Evolutionary conservation across 1,140 invertebrate genomes (phyloP), one percentile per base, ranked within the genome.

Genomic region (Drosophila repleta): DNA sequence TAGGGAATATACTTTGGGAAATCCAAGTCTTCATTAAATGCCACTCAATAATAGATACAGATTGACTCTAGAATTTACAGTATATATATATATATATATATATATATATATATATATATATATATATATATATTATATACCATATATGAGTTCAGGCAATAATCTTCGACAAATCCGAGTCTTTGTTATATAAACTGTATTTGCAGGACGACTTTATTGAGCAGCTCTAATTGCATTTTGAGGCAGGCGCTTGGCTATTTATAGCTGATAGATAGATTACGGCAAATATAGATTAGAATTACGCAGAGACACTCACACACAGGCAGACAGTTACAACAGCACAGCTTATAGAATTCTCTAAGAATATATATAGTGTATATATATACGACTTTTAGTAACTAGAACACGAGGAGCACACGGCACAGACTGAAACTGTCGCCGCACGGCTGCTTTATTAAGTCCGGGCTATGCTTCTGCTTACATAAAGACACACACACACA

Each of bases 251-350:
- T 26, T 41, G 11, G 58, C 53, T 69, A 63, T 69, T 74, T 63
- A 63, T 69, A 74, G 65, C 24, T 1, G 52, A 62, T 61, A 35
- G 18, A 13, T 53, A 20, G 71, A 74, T 69, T 46, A 69, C 53
- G 63, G 24, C 7, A n/a, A n/a, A 15, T 26, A 43, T 17, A 57
- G 52, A 63, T 56, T 51, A 63, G 1, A 37, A 7, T 56, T 52
- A 57, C 32, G 18, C 21, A 61, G 32, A 80, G 32, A 80, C 75
- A 68, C 67, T 78, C 74, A 83, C 56, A 61, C 70, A 74, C 61
- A 81, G 51, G 62, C 74, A 74, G 81, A 66, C 72, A 74, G 82
- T 85, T 85, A 78, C 78, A 77, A 81, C 81, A 85, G 78, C 81
- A 85, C 81, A 85, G 74, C n/a, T n/a, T n/a, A n/a, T 75, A 64